phyloP scores from a whole-genome alignment of 2,888 invertebrate species.

The Rhodophaea formosa region DNA sequence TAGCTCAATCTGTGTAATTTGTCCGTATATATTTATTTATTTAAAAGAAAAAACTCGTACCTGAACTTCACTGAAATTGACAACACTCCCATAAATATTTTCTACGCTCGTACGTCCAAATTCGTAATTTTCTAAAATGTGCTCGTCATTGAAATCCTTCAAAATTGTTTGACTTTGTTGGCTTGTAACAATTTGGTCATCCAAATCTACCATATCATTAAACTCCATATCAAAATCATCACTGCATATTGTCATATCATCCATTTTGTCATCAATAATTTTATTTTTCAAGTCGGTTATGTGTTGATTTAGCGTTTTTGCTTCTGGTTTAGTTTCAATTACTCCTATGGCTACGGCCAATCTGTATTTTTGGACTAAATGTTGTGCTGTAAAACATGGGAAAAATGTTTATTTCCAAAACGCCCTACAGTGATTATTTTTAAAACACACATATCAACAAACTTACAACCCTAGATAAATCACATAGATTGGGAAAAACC shows the following conservation, averaged over 20 bases:
- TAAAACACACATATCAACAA: no score
- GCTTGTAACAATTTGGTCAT: conserved; percentile 15
- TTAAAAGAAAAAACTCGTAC: no score
- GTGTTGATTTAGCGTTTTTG: conserved; percentile 38
- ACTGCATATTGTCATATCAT: conserved; percentile 43
- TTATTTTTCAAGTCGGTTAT: conserved; percentile 41
- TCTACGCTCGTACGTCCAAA: no score
- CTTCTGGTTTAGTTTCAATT: conserved; percentile 49
- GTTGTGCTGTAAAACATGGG: conserved; percentile 50
- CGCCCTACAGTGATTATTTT: no score
- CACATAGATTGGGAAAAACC: no score
- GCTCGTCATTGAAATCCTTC: conserved; percentile 18
- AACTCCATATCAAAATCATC: conserved; percentile 50
- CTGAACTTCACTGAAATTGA: no score
- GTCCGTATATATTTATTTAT: no score
- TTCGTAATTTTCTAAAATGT: no score
- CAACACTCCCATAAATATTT: no score
- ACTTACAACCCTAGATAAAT: no score
- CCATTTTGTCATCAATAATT: conserved; percentile 31
- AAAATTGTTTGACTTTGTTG: conserved; percentile 21
- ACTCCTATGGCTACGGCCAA: conserved; percentile 50
- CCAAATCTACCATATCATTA: conserved; percentile 29
- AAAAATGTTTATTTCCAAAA: no score
- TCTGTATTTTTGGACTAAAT: conserved; percentile 50
- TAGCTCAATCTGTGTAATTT: no score